Conservation (phyloP, 2,113 vertebrate genomes). For the Donacobius atricapilla region DNA sequence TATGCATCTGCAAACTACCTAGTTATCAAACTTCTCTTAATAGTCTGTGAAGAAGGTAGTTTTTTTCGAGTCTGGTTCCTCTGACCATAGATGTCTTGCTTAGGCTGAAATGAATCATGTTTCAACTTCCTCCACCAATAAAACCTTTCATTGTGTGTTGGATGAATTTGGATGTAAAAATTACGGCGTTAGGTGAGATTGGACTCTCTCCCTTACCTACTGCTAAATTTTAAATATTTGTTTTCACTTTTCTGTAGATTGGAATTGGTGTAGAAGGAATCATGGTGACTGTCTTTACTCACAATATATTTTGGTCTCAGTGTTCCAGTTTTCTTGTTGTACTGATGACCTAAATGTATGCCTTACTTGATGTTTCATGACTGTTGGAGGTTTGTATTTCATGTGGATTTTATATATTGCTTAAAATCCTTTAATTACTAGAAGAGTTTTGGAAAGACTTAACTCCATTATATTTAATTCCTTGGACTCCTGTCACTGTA, state of each 20-base stretch:
- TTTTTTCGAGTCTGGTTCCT: neutral
- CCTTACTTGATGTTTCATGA: neutral
- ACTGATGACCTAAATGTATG: neutral
- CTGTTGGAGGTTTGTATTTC: neutral
- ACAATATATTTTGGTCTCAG: neutral
- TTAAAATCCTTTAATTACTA: neutral
- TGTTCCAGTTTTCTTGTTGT: neutral
- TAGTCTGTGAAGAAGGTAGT: neutral
- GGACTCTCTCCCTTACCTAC: neutral
- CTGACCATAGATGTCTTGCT: neutral
- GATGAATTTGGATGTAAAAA: neutral
- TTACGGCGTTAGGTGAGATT: neutral
- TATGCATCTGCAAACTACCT: neutral
- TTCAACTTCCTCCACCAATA: rapidly evolving
- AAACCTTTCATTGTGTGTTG: neutral
- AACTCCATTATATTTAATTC: neutral
- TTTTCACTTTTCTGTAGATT: neutral
- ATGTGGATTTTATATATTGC: neutral
- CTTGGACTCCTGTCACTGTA: neutral
- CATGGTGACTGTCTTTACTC: neutral
- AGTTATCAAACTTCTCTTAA: neutral
- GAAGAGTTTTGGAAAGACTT: neutral
- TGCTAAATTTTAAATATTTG: neutral
- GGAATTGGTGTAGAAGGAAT: neutral
- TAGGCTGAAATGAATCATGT: neutral